Conservation (phyloP, 2,797 vertebrate genomes). For the Dendrocincla tyrannina region DNA sequence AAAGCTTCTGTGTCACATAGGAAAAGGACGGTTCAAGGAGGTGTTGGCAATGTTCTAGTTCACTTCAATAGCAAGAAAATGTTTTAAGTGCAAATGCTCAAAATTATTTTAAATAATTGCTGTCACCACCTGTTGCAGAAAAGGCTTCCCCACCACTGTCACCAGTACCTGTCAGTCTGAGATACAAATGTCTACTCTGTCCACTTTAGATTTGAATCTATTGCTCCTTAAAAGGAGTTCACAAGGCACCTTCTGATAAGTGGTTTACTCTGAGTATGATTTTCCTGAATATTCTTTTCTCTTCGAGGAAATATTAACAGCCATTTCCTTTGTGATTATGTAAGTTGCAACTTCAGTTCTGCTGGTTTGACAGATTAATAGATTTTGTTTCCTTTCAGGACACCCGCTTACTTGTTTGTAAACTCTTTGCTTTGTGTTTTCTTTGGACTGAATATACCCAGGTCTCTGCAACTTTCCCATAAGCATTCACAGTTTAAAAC, state of each 20-base stretch:
- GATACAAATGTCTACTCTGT: fast-evolving
- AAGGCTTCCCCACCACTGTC: background rate
- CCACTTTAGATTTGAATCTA: background rate
- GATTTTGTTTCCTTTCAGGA: background rate
- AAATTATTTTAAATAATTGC: background rate
- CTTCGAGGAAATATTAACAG: background rate
- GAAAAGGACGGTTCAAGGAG: background rate
- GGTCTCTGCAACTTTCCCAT: background rate
- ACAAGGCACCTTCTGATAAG: background rate
- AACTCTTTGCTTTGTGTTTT: background rate
- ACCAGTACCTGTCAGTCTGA: background rate
- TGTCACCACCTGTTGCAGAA: background rate
- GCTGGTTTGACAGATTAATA: background rate
- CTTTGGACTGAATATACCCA: background rate
- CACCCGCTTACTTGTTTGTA: background rate
- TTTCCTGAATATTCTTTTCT: background rate
- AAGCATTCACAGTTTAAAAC: background rate
- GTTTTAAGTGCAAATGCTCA: background rate
- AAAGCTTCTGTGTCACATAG: background rate
- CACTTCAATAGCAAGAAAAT: background rate
- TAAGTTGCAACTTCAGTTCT: background rate
- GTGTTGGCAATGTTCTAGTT: background rate
- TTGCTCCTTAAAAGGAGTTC: background rate
- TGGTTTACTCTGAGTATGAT: background rate
- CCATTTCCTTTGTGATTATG: background rate